These are phyloP conservation scores for Nemopilema nomurai DNA, from an alignment of 30 jellyfish, hydroid and myxozoan genomes.

Conservation along the genomic window DNA sequence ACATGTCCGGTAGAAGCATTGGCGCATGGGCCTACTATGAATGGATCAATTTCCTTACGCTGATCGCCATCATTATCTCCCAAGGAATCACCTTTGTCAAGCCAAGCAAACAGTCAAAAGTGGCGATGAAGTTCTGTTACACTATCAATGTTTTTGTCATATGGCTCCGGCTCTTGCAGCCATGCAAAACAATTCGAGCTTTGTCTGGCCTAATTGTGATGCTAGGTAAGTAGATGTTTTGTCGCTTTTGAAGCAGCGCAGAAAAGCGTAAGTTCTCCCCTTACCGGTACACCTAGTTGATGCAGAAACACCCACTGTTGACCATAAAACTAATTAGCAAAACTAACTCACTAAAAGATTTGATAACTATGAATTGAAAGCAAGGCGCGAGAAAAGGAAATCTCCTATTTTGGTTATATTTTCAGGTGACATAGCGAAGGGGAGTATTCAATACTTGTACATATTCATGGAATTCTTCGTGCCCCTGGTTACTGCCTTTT, in stretches of 20 bases:
- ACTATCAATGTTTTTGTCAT: constrained; percentile 15
- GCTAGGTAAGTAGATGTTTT: constrained; percentile 30
- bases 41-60: constrained; percentile 43
- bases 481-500: constrained; percentile 41
- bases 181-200: constrained; percentile 37
- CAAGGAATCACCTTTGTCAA: constrained; percentile 13
- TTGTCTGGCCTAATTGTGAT: constrained; percentile 54
- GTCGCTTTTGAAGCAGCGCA: no score
- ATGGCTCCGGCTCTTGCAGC: constrained; percentile 53
- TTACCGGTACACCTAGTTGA: no score
- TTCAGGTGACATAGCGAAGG: constrained; percentile 51
- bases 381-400: no score
- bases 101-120: neutral
- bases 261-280: no score
- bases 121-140: constrained; percentile 14
- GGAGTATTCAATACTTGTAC: constrained; percentile 32
- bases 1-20: constrained; percentile 8
- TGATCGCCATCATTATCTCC: constrained; percentile 5
- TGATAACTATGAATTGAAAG: no score
- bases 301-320: no score
- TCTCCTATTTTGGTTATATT: neutral
- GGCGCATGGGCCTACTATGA: constrained; percentile 58
- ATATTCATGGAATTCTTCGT: constrained; percentile 56
- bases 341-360: no score
- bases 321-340: no score